Conservation (phyloP, 2,797 vertebrate species). For the Lateolabrax maculatus region DNA sequence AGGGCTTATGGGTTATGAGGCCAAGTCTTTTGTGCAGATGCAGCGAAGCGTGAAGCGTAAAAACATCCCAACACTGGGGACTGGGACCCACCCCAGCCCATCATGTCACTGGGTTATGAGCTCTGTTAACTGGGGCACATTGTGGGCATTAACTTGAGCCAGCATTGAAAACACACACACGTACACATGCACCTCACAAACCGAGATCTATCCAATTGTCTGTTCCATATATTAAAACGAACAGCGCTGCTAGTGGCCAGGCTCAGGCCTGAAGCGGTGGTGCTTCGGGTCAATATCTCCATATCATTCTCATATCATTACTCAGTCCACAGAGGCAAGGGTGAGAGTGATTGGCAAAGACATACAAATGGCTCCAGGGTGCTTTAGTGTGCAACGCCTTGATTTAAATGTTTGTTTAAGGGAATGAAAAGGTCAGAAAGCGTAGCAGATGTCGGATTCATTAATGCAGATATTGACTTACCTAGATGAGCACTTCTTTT, state of each 20-base stretch:
- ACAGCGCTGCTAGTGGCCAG: slow-evolving; percentile 5
- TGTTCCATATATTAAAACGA: slow-evolving; percentile 1
- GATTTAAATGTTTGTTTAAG: slow-evolving; percentile 63
- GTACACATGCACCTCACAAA: slow-evolving; percentile 46
- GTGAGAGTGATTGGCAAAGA: slow-evolving; percentile 42
- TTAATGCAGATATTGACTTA: slow-evolving; percentile 50
- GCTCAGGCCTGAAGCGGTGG: slow-evolving; percentile 15
- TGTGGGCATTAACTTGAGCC: slow-evolving; percentile 57
- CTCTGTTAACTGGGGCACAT: slow-evolving; percentile 72
- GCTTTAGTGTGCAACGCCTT: slow-evolving; percentile 6
- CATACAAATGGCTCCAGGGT: slow-evolving; percentile 27
- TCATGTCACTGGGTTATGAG: slow-evolving; percentile 56
- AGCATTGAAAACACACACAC: slow-evolving; percentile 51
- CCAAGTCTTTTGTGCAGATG: slow-evolving; percentile 81
- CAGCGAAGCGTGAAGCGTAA: slow-evolving; percentile 78
- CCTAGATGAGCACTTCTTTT: slow-evolving; percentile 16
- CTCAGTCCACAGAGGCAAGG: slow-evolving; percentile 18
- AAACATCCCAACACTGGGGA: slow-evolving; percentile 70
- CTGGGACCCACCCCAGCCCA: slow-evolving; percentile 49
- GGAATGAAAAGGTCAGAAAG: slow-evolving; percentile 46
- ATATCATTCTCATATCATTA: slow-evolving; percentile 42
- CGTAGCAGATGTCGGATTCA: slow-evolving; percentile 31
- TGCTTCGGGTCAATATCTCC: slow-evolving; percentile 35
- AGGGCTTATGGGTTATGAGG: slow-evolving; percentile 75
- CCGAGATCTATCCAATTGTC: slow-evolving; percentile 28